Percentiles rank a stretch among this genome's conserved stretches.
These are phyloP conservation scores for Patiria pectinifera DNA, from an alignment of 53 echinoderm and acorn worm genomes.

Conservation along the genomic window DNA sequence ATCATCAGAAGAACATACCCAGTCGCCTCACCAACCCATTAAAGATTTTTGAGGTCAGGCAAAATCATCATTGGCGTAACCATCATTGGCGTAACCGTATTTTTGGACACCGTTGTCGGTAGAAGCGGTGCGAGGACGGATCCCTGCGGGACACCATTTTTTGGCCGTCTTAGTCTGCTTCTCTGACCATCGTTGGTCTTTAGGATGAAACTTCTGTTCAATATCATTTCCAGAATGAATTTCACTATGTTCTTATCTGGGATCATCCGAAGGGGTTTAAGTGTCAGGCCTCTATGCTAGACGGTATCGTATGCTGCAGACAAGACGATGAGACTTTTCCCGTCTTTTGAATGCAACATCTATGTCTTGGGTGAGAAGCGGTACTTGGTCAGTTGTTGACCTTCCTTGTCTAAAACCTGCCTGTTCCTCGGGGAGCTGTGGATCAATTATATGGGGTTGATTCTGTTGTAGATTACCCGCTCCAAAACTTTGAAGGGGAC, in stretches of 20 bases:
- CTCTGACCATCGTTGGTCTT: not conserved
- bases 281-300: too few species aligned
- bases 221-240: conserved; percentile 1
- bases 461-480: too few species aligned
- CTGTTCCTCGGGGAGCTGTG: not conserved
- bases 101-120: not conserved
- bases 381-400: not conserved
- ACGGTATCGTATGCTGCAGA: too few species aligned
- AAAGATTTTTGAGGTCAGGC: too few species aligned
- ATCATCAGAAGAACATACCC: too few species aligned
- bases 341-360: not conserved
- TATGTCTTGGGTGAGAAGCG: not conserved
- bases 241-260: not conserved
- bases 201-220: not conserved
- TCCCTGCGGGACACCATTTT: too few species aligned
- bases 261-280: not conserved
- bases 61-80: too few species aligned
- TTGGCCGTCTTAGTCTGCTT: not conserved
- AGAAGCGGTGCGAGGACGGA: not conserved
- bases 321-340: not conserved
- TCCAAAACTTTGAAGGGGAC: too few species aligned
- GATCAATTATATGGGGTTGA: not conserved
- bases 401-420: not conserved
- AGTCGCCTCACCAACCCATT: too few species aligned
- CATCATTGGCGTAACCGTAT: not conserved